A percentile compares a stretch with the other conserved stretches of the same genome.
These are phyloP conservation scores for Labrus mixtus DNA, from an alignment of 2,113 vertebrate species.

Conservation along the genomic window DNA sequence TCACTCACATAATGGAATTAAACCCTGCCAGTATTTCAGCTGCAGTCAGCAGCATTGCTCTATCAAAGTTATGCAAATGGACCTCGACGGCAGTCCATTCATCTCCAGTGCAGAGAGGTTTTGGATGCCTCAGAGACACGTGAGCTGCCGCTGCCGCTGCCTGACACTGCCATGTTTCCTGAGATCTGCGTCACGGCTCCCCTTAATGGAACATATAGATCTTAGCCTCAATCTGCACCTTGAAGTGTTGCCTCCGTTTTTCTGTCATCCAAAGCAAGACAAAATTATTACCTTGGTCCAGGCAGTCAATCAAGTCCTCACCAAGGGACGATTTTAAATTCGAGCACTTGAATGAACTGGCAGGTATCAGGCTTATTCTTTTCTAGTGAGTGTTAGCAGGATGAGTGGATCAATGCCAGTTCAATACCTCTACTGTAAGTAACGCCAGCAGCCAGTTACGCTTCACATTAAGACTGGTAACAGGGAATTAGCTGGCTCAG, in stretches of 20 bases:
- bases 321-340: not conserved
- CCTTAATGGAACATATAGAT: conserved; percentile 44
- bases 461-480: not conserved
- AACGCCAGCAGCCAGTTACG: not conserved
- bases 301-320: not conserved
- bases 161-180: conserved; percentile 36
- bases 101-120: conserved; percentile 12
- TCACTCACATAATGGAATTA: conserved; percentile 72
- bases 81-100: conserved; percentile 16
- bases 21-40: conserved; percentile 64
- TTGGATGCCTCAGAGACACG: conserved; percentile 14
- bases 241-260: conserved; percentile 9
- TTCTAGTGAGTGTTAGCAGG: not conserved
- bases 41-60: conserved; percentile 66
- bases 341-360: conserved; percentile 6
- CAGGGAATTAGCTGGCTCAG: not conserved
- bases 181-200: conserved; percentile 27
- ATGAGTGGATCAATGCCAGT: not conserved
- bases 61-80: conserved; percentile 59
- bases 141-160: conserved; percentile 24
- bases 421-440: not conserved
- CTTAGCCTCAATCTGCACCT: not conserved
- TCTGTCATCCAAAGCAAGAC: conserved; percentile 3
- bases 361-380: not conserved
- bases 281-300: not conserved